Conservation (phyloP, 2,797 vertebrate species). For the Tiaroga cobitis region DNA sequence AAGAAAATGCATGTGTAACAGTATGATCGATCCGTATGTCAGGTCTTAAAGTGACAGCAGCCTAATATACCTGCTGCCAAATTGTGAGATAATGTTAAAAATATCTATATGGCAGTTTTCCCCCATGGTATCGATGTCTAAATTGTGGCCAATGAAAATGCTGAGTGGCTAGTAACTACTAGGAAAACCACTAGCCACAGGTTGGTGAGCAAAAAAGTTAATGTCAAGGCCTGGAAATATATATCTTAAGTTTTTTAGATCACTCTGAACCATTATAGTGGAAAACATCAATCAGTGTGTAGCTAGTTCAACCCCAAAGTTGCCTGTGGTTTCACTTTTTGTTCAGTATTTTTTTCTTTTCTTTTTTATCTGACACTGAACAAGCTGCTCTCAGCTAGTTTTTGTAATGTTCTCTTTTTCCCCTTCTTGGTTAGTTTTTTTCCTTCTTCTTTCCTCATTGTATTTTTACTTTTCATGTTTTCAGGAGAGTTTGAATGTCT, state of each 20-base stretch:
- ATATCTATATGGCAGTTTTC: too few species aligned
- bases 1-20: too few species aligned
- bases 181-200: too few species aligned
- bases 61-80: too few species aligned
- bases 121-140: too few species aligned
- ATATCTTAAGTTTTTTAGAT: neutral
- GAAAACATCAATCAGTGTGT: neutral
- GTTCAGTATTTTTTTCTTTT: neutral
- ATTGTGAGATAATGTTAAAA: too few species aligned
- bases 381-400: conserved; percentile 6
- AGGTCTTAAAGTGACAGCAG: too few species aligned
- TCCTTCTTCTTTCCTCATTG: neutral
- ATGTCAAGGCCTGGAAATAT: too few species aligned
- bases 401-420: neutral
- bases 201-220: too few species aligned
- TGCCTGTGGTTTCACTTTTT: neutral
- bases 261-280: neutral
- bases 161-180: too few species aligned
- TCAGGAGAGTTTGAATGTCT: neutral
- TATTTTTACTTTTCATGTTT: neutral
- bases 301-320: neutral
- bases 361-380: neutral
- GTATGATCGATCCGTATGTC: too few species aligned
- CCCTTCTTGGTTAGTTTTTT: neutral
- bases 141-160: too few species aligned